Evolutionary conservation across 2,888 invertebrate species (phyloP), one percentile per base, ranked within the genome.

Genomic region (Spilosoma lubricipeda): DNA sequence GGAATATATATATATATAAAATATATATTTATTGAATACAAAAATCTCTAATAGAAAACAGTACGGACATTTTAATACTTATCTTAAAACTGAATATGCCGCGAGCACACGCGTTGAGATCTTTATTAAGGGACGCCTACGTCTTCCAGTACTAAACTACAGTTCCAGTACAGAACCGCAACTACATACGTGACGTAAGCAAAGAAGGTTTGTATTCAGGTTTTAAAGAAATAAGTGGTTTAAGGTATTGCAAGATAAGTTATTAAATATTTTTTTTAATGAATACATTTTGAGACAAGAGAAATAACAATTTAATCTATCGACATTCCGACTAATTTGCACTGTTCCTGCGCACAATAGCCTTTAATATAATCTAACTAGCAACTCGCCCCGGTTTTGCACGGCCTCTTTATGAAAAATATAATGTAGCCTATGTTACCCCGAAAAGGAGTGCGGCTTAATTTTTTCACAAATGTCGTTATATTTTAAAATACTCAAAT

Each of bases 101-200:
- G 67, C 56, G 59, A 13, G 27, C 63, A 63, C 63, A 27, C 71
- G 82, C 83, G 85, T 83, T 83, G 82, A 83, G 30, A 76, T 83
- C 83, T 83, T 83, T 83, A 36, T 18, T 84, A 79, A 36, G 70
- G 48, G 42, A 66, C 69, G 73, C 72, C 70, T 72, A 73, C 64
- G 42, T 66, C 11, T 73, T 63, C 30, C 18, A 63, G 63, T 27
- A 36, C 36, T 36, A 36, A 3, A 36, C 36, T 36, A 36, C 36
- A 36, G 36, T 36, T 36, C 63, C 30, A 63, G 63, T 27, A 1
- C 11, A n/a, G 30, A 63, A 30, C 30, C 27, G 5, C 15, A 30
- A 30, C 63, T 18, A 30, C 15, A 18, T 63, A 7, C 15, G 7
- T 63, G 18, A 13, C n/a, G 59, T 27, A 27, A 59, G 27, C n/a